phyloP scores from a whole-genome alignment of 2,888 invertebrate genomes.

The Deilephila porcellus region DNA sequence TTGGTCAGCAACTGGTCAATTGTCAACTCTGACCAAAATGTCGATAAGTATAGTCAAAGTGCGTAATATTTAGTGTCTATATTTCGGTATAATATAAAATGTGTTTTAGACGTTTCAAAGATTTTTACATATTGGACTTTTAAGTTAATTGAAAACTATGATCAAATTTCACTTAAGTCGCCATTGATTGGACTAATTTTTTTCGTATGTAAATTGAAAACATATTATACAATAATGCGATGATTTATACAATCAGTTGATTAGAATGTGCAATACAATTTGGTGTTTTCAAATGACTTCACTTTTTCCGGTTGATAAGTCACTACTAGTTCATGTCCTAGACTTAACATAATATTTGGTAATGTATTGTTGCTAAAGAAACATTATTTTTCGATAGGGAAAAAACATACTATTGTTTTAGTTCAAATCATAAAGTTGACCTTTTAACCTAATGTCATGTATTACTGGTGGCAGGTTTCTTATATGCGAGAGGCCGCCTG shows the following conservation, averaged over 20 bases:
- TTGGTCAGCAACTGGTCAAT: background rate
- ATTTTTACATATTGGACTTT: background rate
- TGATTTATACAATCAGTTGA: background rate
- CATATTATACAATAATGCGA: background rate
- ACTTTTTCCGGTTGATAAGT: background rate
- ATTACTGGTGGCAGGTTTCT: too few relatives aligned
- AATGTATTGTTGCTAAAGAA: background rate
- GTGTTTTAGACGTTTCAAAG: background rate
- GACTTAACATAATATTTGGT: background rate
- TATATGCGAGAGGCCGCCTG: too few relatives aligned
- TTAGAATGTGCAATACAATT: background rate
- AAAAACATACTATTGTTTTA: too few relatives aligned
- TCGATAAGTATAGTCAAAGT: background rate
- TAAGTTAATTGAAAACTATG: background rate
- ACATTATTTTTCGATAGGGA: background rate
- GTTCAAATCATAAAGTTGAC: too few relatives aligned
- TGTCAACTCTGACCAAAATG: background rate
- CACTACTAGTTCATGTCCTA: constrained; percentile 7
- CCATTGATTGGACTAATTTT: background rate
- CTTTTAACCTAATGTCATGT: too few relatives aligned
- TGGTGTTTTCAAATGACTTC: background rate
- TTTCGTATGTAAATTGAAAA: background rate
- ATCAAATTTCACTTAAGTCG: background rate
- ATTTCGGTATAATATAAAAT: background rate
- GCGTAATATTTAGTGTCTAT: background rate